phyloP scores from a whole-genome alignment of 2,888 invertebrate species.

The Drosophila histrio region DNA sequence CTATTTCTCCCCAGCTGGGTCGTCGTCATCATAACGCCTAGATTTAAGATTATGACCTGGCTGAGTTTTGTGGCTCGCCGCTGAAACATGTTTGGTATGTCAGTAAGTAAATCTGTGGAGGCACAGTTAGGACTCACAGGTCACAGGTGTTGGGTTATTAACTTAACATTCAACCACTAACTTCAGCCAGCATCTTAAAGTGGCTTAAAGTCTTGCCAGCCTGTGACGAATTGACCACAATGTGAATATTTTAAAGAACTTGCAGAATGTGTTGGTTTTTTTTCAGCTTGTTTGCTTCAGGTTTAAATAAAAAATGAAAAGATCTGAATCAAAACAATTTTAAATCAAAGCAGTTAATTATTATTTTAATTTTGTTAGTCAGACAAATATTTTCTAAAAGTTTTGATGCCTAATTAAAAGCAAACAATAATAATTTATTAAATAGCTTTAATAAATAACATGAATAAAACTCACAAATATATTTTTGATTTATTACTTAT shows the following conservation, averaged over 20 bases:
- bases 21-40: conserved; percentile 66
- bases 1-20: neutral
- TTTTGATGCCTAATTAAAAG: too few species aligned
- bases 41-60: conserved; percentile 78
- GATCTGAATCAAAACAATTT: too few species aligned
- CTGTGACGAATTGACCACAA: conserved; percentile 6
- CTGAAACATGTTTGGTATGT: conserved; percentile 50
- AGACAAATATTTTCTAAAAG: too few species aligned
- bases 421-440: too few species aligned
- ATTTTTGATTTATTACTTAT: too few species aligned
- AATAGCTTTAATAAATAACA: too few species aligned
- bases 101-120: conserved; percentile 70
- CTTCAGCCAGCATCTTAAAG: conserved; percentile 8
- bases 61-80: conserved; percentile 73
- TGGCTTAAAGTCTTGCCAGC: conserved; percentile 23
- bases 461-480: too few species aligned
- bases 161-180: conserved; percentile 32
- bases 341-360: too few species aligned
- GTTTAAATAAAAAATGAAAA: too few species aligned
- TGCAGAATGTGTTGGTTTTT: too few species aligned
- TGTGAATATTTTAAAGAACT: neutral
- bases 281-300: too few species aligned
- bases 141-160: conserved; percentile 48
- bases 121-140: conserved; percentile 23
- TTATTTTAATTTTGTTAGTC: too few species aligned